Evolutionary conservation across 1,140 invertebrate species (phyloP).

Genomic region (Lucilia cuprina): DNA sequence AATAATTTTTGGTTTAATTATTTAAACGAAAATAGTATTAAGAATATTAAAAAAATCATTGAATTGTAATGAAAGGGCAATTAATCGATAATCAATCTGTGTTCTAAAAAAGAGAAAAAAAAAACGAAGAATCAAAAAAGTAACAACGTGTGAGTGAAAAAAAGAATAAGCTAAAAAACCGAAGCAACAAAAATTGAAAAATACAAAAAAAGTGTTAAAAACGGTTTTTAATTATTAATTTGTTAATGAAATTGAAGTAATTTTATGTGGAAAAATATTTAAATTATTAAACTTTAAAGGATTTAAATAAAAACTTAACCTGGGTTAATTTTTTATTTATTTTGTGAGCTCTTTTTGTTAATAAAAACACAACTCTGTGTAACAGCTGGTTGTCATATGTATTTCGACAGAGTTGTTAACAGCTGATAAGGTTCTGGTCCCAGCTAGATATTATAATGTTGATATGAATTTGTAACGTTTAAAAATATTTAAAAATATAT

Average conservation of each 20-base stretch:
- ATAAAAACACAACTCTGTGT: neutral
- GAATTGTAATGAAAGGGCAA: neutral
- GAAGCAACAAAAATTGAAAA: neutral
- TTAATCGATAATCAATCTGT: neutral
- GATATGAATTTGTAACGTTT: too few relatives aligned
- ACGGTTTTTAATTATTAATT: too few relatives aligned
- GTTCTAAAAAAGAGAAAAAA: neutral
- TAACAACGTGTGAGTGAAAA: neutral
- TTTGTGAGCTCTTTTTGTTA: neutral
- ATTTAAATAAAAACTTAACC: neutral
- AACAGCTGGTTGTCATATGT: neutral
- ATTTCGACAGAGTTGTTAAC: neutral
- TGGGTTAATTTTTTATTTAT: constrained; percentile 10
- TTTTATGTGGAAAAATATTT: too few relatives aligned
- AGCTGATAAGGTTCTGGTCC: neutral
- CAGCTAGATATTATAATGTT: neutral
- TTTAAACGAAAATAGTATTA: too few relatives aligned
- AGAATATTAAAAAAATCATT: neutral
- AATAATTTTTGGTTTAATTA: neutral
- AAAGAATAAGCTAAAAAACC: neutral
- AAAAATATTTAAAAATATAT: too few relatives aligned
- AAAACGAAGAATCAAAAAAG: neutral
- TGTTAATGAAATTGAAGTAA: neutral
- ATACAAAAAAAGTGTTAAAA: too few relatives aligned
- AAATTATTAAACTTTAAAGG: neutral